A percentile compares a stretch with the other conserved stretches of the same genome.
Conservation (phyloP, 2,888 invertebrate genomes). For the Sarcophaga subvicina region DNA sequence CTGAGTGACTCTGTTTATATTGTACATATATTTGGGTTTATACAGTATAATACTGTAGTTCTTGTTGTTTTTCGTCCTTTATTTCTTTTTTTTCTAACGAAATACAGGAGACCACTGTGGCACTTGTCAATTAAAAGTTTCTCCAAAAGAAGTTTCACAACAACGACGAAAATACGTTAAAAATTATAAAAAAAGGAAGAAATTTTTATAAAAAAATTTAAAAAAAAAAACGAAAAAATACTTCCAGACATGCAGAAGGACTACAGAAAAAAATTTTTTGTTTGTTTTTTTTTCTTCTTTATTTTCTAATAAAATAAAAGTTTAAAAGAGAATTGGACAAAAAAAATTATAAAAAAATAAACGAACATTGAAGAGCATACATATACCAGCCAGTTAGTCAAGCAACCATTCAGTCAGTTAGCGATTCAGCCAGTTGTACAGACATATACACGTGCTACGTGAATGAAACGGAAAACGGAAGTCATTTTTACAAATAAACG, state of each 20-base stretch:
- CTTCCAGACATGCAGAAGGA: background rate
- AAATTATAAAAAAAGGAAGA: slow-evolving; percentile 11
- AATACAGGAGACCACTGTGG: slow-evolving; percentile 39
- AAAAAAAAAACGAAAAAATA: background rate
- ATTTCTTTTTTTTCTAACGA: background rate
- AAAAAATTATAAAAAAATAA: slow-evolving; percentile 6
- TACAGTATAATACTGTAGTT: no score
- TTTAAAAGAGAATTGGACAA: slow-evolving; percentile 36
- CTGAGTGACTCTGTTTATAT: no score
- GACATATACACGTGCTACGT: slow-evolving; percentile 20
- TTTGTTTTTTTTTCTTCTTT: background rate
- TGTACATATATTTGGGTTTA: no score
- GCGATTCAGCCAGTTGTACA: slow-evolving; percentile 24
- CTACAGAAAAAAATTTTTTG: background rate
- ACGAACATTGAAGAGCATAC: background rate
- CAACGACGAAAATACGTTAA: slow-evolving; percentile 26
- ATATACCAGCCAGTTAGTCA: background rate
- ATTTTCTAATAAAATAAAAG: slow-evolving; percentile 31
- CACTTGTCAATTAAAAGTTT: slow-evolving; percentile 63
- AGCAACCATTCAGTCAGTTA: background rate
- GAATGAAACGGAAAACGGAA: slow-evolving; percentile 58
- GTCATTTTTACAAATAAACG: slow-evolving; percentile 65
- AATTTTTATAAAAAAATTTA: no score
- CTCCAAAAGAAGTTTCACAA: slow-evolving; percentile 49
- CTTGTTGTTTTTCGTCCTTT: background rate